A percentile compares a stretch with the other conserved stretches of the same genome.
These are phyloP conservation scores for Catamblyrhynchus diadema DNA, from an alignment of 2,797 vertebrate genomes.

Conservation along the genomic window DNA sequence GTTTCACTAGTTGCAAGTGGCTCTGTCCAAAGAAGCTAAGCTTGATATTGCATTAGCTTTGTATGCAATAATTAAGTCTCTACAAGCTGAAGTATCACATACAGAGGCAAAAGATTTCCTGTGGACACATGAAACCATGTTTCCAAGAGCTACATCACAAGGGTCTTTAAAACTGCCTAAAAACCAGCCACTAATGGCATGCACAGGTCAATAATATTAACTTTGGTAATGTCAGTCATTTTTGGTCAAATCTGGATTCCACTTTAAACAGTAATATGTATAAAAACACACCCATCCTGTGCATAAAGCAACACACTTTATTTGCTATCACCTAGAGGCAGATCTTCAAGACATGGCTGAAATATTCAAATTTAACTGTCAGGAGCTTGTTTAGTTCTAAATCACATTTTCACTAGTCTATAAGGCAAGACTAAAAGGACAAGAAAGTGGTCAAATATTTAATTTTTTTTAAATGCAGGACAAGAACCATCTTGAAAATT, in stretches of 20 bases:
- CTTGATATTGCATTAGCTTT: conserved; percentile 39
- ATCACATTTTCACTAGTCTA: conserved; percentile 27
- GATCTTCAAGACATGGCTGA: conserved; percentile 47
- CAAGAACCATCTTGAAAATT: conserved; percentile 3
- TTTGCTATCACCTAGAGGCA: conserved; percentile 25
- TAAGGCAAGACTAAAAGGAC: conserved; percentile 34
- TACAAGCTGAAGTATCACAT: conserved; percentile 44
- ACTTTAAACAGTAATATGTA: neutral
- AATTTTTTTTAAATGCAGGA: neutral
- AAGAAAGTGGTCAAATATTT: neutral
- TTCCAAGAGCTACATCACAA: conserved; percentile 55
- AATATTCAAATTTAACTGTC: conserved; percentile 2
- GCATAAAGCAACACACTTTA: neutral
- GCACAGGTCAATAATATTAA: conserved; percentile 46
- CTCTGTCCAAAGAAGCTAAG: conserved; percentile 60
- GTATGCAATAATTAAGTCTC: conserved; percentile 56
- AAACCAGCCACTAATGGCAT: conserved; percentile 42
- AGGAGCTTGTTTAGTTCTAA: conserved; percentile 43
- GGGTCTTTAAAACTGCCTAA: conserved; percentile 37
- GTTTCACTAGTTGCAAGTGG: conserved; percentile 64
- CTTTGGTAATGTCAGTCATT: conserved; percentile 65
- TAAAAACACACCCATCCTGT: conserved; percentile 24
- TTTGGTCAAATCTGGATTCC: conserved; percentile 60
- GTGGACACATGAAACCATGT: conserved; percentile 34
- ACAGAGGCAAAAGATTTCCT: conserved; percentile 10